Conservation (phyloP, 1,140 invertebrate species). For the Propsilocerus akamusi region DNA sequence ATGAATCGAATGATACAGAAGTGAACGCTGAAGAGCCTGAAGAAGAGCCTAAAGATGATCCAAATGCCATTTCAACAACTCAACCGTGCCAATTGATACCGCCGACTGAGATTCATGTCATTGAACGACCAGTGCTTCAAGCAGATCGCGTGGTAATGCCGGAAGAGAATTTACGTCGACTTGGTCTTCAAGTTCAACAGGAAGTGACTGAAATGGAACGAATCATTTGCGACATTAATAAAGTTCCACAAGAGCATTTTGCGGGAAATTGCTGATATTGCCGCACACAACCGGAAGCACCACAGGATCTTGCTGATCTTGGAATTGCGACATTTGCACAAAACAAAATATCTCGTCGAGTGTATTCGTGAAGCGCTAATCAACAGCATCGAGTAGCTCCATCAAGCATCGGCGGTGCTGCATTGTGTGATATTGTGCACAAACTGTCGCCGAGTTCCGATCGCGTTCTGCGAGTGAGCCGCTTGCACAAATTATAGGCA, state of each 20-base stretch:
- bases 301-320: slow-evolving; percentile 42
- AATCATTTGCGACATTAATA: slow-evolving; percentile 54
- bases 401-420: neutral
- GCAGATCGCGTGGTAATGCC: neutral
- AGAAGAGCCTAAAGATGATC: neutral
- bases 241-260: slow-evolving; percentile 51
- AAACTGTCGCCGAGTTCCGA: neutral
- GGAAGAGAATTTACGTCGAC: slow-evolving; percentile 46
- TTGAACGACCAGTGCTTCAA: neutral
- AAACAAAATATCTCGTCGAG: slow-evolving; percentile 25
- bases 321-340: slow-evolving; percentile 51
- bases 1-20: neutral
- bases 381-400: neutral
- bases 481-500: neutral
- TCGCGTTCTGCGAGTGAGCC: neutral
- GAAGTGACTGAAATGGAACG: slow-evolving; percentile 54
- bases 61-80: neutral
- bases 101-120: neutral
- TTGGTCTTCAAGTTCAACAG: slow-evolving; percentile 48
- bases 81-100: slow-evolving; percentile 6
- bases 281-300: slow-evolving; percentile 28
- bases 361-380: slow-evolving; percentile 14
- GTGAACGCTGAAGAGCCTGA: neutral
- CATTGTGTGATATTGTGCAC: neutral
- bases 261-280: slow-evolving; percentile 44